Evolutionary conservation across 2,113 vertebrate species (phyloP).

Genomic region (Osmerus mordax): DNA sequence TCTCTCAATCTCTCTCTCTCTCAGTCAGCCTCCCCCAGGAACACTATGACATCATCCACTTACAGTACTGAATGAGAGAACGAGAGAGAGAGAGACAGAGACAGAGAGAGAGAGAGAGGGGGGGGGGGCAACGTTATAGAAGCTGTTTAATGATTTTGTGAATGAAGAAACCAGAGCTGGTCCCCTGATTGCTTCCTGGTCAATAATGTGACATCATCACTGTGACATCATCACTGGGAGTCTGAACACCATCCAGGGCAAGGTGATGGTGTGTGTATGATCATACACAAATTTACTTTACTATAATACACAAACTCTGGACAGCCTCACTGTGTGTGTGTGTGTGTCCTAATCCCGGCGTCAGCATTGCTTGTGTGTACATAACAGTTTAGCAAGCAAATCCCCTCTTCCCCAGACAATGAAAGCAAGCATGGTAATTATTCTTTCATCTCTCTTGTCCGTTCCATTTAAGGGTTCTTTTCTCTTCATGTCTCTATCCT

Average conservation of each 20-base stretch:
- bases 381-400: slow-evolving; percentile 39
- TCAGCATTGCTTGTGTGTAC: slow-evolving; percentile 21
- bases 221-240: too few relatives aligned
- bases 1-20: not conserved
- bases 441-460: slow-evolving; percentile 31
- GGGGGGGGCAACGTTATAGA: slow-evolving; percentile 7
- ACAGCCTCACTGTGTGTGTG: not conserved
- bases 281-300: not conserved
- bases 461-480: slow-evolving; percentile 54
- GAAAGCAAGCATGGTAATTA: slow-evolving; percentile 31
- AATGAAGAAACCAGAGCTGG: slow-evolving; percentile 24
- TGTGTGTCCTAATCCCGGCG: slow-evolving; percentile 25
- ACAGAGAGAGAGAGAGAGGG: not conserved
- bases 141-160: too few relatives aligned
- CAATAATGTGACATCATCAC: slow-evolving; percentile 3
- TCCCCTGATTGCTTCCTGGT: slow-evolving; percentile 33
- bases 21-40: not conserved
- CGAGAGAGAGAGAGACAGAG: too few relatives aligned
- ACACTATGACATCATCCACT: slow-evolving; percentile 39
- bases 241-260: too few relatives aligned
- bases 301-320: not conserved
- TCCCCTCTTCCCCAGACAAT: slow-evolving; percentile 19
- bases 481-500: slow-evolving; percentile 17
- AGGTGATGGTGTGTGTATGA: not conserved
- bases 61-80: slow-evolving; percentile 15